A percentile compares a stretch with the other conserved stretches of the same genome.
phyloP scores from a whole-genome alignment of 2,113 vertebrate species.

The Gila orcuttii region DNA sequence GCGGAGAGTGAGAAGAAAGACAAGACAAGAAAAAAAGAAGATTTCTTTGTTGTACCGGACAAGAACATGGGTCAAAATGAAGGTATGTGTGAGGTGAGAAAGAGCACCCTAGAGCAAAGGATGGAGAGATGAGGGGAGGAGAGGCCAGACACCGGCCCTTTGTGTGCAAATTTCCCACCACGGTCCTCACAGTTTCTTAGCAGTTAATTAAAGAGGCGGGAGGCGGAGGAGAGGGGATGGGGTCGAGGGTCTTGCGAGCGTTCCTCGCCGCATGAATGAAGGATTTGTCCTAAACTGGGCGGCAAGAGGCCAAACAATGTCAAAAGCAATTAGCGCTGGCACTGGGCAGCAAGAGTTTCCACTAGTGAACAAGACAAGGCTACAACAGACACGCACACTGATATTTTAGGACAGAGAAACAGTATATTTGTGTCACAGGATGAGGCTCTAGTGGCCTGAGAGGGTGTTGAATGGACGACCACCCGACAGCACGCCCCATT shows the following conservation, averaged over 20 bases:
- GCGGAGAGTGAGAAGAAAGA: constrained; percentile 32
- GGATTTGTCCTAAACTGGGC: constrained; percentile 90
- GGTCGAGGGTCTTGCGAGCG: constrained; percentile 86
- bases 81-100: constrained; percentile 55
- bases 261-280: constrained; percentile 88
- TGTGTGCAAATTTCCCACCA: constrained; percentile 99
- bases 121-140: constrained; percentile 51
- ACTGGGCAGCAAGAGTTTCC: constrained; percentile 72
- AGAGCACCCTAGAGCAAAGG: constrained; percentile 38
- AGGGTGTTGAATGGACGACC: constrained; percentile 31
- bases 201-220: constrained; percentile 95
- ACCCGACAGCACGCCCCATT: constrained; percentile 42
- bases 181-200: constrained; percentile 79
- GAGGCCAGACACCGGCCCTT: constrained; percentile 81
- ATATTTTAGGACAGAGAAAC: constrained; percentile 32
- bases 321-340: constrained; percentile 87
- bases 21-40: constrained; percentile 22
- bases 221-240: constrained; percentile 64
- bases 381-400: constrained; percentile 59
- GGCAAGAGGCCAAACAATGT: constrained; percentile 86
- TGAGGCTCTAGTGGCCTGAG: neutral
- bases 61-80: constrained; percentile 38
- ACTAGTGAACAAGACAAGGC: constrained; percentile 67
- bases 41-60: constrained; percentile 33
- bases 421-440: constrained; percentile 41